Evolutionary conservation across 2,113 vertebrate genomes (phyloP), one percentile per base, ranked within the genome.

Genomic region (Tinamus guttatus): DNA sequence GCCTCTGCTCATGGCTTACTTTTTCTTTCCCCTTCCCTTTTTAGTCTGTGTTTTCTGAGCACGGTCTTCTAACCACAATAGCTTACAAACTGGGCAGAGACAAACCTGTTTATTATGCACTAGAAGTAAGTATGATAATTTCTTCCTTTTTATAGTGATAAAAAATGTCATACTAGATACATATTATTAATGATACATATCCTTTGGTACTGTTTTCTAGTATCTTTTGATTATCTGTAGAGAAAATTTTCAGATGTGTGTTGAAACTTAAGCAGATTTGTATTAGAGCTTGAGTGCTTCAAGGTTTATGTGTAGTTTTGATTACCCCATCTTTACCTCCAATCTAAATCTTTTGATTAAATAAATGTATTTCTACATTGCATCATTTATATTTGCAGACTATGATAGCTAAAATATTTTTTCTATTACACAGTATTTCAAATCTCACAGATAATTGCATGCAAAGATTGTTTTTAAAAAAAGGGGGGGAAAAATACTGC

Each of bases 51-150:
- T 98, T 99, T 96, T 99, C 99, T 12, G 98, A 99, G 10, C 98
- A 99, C 34, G 99, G 99, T 67, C 99, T 99, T 85, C 94, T 99
- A 88, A 99, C 99, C 73, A 99, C 99, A 2, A 96, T 99, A 13
- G 99, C 99, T 69, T 99, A 99, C 97, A 98, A 99, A 93, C 92
- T 99, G 93, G 99, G 99, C 70, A 98, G 92, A 95, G 88, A 99
- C 32, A 96, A 98, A 76, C 98, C 99, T 5, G 98, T 94, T 59
- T 98, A 79, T 94, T 99, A 99, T 25, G 99, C 99, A 3, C 95
- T 99, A n/a, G 99, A 99, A 98, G 99, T 97, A 95, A 93, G 96
- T 96, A 68, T 34, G 62, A 19, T 59, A 40, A 24, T 79, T 85
- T 89, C 59, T 87, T 87, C 25, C 32, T 56, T 79, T 89, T 51